Conservation (phyloP, 2,113 vertebrate genomes). For the Petrocephalus microphthalmus region DNA sequence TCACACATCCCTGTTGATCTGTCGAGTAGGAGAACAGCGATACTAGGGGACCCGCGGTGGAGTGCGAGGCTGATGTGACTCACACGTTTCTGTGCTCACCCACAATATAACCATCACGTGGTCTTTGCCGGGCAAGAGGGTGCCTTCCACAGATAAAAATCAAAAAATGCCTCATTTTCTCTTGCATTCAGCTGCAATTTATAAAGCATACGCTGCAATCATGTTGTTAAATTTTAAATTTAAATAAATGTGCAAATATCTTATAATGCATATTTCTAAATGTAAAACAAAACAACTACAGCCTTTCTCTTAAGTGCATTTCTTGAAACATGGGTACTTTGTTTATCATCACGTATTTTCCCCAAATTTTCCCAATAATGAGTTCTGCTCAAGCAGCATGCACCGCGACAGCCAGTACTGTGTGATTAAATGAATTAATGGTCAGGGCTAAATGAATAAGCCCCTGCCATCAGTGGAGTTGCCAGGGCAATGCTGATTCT, state of each 20-base stretch:
- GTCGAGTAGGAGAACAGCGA: not conserved
- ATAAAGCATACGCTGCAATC: not conserved
- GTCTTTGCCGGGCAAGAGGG: too few species aligned
- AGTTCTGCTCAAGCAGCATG: not conserved
- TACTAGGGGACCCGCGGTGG: not conserved
- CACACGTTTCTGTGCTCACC: too few species aligned
- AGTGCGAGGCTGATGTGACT: too few species aligned
- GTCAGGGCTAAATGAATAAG: not conserved
- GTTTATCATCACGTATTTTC: not conserved
- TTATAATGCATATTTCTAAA: not conserved
- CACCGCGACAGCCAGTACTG: not conserved
- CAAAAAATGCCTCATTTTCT: too few species aligned
- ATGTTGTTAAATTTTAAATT: not conserved
- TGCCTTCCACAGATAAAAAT: too few species aligned
- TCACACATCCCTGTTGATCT: not conserved
- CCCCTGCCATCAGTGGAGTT: not conserved
- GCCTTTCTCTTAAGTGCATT: not conserved
- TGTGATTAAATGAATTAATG: not conserved
- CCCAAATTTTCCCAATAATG: not conserved
- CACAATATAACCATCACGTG: too few species aligned
- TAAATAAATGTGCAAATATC: not conserved
- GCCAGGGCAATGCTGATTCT: not conserved
- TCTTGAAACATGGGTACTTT: not conserved
- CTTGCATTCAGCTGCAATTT: too few species aligned
- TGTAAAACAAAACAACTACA: not conserved